Base-by-base conservation (phyloP, 2,113 vertebrate species). In the Oryzias woworae region DNA sequence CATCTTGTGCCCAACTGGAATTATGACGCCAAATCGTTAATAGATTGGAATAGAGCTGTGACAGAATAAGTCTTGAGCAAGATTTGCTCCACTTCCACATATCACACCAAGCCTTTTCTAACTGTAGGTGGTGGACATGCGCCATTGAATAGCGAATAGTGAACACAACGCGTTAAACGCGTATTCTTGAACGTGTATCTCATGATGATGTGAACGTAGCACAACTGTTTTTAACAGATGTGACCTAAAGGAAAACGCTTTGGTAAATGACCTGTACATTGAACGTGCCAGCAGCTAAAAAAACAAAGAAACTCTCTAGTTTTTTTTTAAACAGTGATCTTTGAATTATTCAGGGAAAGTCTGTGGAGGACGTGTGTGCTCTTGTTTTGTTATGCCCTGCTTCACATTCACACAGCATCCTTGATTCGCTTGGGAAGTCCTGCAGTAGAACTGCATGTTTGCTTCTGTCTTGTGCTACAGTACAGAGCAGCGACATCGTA, bases 311-410 rank as follows among this genome's bases (percentile, higher is more conserved):
- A 53, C 36, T n/a, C 42, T 56, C 31, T 64, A 66, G 52, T 65
- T 15, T 14, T 23, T 23, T 52, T 69, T 58, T 18, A 70, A 71
- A 73, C 45, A 31, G 53, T 45, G 59, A 54, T 66, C 44, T 70
- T 71, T 85, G 53, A 77, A 84, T 87, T 50, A 88, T 88, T 88
- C 70, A 85, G 78, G 55, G 66, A 36, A 70, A 60, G 54, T 80
- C 77, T 68, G 69, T 59, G 26, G 73, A 77, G 59, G 75, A 36
- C 36, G 73, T 75, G 61, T 62, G 54, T 18, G 15, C 50, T 62
- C 43, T 44, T 67, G 66, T 74, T 66, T 69, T 69, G 56, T 62
- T 57, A 44, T 67, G 64, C 59, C 67, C 62, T 71, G 69, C 50
- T 81, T 81, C 36, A 58, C 83, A 81, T 65, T 81, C 71, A 71